These are phyloP conservation scores for Argyrosomus regius DNA, from an alignment of 2,797 vertebrate species.

Conservation along the genomic window DNA sequence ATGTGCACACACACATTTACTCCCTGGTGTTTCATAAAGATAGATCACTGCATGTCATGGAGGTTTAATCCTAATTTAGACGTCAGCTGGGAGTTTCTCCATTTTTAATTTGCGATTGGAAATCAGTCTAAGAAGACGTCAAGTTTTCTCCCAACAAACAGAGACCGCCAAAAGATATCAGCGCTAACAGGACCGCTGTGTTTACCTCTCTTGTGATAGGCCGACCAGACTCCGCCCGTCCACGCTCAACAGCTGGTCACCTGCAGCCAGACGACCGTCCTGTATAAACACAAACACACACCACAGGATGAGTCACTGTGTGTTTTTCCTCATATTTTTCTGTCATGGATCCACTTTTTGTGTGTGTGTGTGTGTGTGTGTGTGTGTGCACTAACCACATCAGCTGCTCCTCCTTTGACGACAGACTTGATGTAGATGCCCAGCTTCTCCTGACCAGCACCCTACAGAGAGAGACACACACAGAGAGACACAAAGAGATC, in stretches of 20 bases:
- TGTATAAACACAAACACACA: constrained; percentile 64
- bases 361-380: too few species aligned
- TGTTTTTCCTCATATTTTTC: neutral
- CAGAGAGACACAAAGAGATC: neutral
- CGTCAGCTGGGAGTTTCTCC: constrained; percentile 22
- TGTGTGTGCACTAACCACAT: constrained; percentile 87
- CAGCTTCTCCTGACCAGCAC: constrained; percentile 98
- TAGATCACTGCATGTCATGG: neutral
- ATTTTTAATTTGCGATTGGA: neutral
- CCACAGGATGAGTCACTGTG: constrained; percentile 22
- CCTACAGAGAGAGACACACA: constrained; percentile 81
- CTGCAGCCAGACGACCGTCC: constrained; percentile 96
- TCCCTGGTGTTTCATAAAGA: neutral
- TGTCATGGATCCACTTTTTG: neutral
- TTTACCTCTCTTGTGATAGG: constrained; percentile 97
- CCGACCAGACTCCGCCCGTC: constrained; percentile 97
- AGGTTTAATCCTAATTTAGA: constrained; percentile 16
- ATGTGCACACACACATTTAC: constrained; percentile 8
- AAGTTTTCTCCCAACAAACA: too few species aligned
- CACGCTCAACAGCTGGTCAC: constrained; percentile 97
- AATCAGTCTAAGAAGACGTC: neutral
- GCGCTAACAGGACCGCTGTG: neutral
- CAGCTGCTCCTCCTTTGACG: constrained; percentile 98
- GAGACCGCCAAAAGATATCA: neutral
- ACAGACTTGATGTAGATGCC: constrained; percentile 99